Conservation (phyloP, 2,888 invertebrate species). For the Argyresthia albistria region DNA sequence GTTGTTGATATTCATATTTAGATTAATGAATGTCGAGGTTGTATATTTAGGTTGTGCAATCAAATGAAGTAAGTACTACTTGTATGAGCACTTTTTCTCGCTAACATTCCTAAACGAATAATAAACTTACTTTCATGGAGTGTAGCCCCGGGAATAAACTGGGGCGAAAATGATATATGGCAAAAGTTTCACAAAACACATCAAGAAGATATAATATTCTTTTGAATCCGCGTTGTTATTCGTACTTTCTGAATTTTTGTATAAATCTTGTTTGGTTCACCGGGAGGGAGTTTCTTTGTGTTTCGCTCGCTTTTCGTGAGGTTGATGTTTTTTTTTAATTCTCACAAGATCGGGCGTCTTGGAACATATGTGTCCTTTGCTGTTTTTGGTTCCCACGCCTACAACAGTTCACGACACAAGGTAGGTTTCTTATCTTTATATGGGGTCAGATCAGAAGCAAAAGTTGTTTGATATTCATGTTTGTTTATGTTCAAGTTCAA, state of each 20-base stretch:
- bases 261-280: slow-evolving; percentile 3
- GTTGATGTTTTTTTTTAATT: background rate
- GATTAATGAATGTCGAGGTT: too few relatives aligned
- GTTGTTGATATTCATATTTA: too few relatives aligned
- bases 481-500: too few relatives aligned
- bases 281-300: background rate
- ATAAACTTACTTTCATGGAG: slow-evolving; percentile 3
- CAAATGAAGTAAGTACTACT: too few relatives aligned
- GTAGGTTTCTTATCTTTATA: too few relatives aligned
- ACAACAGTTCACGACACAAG: too few relatives aligned
- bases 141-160: background rate
- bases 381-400: too few relatives aligned
- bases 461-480: too few relatives aligned
- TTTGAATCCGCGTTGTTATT: slow-evolving; percentile 3
- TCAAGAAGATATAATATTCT: slow-evolving; percentile 22
- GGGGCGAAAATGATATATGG: slow-evolving; percentile 26
- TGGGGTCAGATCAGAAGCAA: too few relatives aligned
- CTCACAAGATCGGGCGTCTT: background rate
- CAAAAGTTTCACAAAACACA: slow-evolving; percentile 33
- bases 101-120: background rate
- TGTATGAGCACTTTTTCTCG: too few relatives aligned
- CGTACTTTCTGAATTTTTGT: slow-evolving; percentile 1
- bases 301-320: background rate
- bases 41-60: too few relatives aligned
- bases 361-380: too few relatives aligned